Evolutionary conservation across 1,140 invertebrate species (phyloP).

Genomic region (Cardiocondyla obscurior): DNA sequence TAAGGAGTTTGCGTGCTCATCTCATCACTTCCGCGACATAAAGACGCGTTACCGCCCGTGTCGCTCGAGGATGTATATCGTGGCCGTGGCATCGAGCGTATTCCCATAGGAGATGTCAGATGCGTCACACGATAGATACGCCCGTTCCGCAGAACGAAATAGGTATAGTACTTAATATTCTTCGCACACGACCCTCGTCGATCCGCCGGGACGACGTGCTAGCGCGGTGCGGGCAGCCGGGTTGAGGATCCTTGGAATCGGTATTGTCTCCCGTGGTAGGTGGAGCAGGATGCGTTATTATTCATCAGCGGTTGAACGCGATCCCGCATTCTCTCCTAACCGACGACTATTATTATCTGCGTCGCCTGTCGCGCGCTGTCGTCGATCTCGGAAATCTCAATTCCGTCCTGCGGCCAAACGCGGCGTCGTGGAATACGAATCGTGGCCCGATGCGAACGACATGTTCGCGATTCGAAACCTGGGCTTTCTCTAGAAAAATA

Average conservation of each 20-base stretch:
- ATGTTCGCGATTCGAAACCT: neutral
- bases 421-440: neutral
- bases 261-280: conserved; percentile 61
- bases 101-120: conserved; percentile 15
- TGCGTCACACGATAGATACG: conserved; percentile 9
- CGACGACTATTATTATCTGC: conserved; percentile 28
- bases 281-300: conserved; percentile 68
- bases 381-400: conserved; percentile 28
- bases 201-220: conserved; percentile 21
- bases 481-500: neutral
- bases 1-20: neutral
- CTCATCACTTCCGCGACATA: neutral
- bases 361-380: conserved; percentile 1
- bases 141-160: conserved; percentile 28
- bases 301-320: conserved; percentile 61
- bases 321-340: conserved; percentile 6
- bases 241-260: conserved; percentile 58
- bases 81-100: neutral
- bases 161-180: conserved; percentile 66
- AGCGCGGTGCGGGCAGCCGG: neutral
- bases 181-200: conserved; percentile 36
- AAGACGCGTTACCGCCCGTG: neutral
- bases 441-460: neutral
- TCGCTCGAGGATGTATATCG: neutral
- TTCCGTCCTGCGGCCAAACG: neutral